Evolutionary conservation across 2,888 invertebrate genomes (phyloP).

Genomic region (Lordiphosa fenestrarum): DNA sequence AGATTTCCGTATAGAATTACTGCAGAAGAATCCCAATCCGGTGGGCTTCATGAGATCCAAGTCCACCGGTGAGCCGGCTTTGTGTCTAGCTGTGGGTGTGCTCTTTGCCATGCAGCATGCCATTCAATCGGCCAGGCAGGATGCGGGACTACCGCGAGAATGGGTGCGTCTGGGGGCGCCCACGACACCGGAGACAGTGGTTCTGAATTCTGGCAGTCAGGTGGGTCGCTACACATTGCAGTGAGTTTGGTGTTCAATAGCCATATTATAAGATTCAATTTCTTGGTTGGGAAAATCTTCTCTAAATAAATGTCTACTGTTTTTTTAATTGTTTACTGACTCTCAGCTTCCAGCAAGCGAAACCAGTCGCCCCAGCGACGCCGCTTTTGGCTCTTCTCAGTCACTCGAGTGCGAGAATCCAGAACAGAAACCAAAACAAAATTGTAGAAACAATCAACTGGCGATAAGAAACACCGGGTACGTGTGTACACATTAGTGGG

Average conservation of each 20-base stretch:
- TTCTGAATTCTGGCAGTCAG: conserved; percentile 58
- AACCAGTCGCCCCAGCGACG: no score
- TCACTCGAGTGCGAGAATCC: conserved; percentile 15
- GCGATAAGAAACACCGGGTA: conserved; percentile 18
- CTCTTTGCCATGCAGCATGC: conserved; percentile 87
- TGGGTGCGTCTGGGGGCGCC: conserved; percentile 77
- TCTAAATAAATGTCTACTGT: no score
- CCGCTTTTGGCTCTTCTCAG: no score
- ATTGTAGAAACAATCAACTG: not conserved
- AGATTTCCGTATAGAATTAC: conserved; percentile 87
- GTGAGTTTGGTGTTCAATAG: conserved; percentile 15
- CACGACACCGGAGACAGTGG: conserved; percentile 75
- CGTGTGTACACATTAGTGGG: not conserved
- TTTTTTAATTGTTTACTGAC: no score
- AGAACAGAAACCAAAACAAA: conserved; percentile 41
- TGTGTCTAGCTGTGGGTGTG: conserved; percentile 82
- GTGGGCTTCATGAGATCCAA: conserved; percentile 87
- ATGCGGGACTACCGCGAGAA: conserved; percentile 81
- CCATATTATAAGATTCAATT: no score
- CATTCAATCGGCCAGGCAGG: conserved; percentile 84
- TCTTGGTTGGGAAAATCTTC: conserved; percentile 1
- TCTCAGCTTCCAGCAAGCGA: no score
- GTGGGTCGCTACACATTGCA: conserved; percentile 22
- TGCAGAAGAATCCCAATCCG: conserved; percentile 81
- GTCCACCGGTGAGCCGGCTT: conserved; percentile 85